Evolutionary conservation across 2,888 invertebrate species (phyloP), one percentile per base, ranked within the genome.

Genomic region (Philonicus albiceps): DNA sequence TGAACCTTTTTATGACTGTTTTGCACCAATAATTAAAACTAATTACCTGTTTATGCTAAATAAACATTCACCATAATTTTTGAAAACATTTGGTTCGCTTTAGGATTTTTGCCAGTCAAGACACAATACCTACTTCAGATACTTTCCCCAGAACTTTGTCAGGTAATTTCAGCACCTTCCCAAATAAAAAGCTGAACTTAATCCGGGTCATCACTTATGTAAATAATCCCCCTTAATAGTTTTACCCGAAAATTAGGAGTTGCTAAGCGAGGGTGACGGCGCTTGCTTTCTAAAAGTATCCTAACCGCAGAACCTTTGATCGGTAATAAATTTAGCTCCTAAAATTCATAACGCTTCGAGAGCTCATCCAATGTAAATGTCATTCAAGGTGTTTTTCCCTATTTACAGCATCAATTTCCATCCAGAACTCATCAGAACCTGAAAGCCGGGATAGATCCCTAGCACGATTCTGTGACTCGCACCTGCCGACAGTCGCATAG

Each of bases 391-490:
- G 49, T 30, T 49, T n/a, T 78, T 49, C 40, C 16, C 78, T 78
- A 43, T 78, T 78, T 78, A 78, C 30, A 49, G 78, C 78, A 78
- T 78, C 27, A 78, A 78, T 78, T 78, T 49, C 49, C 49, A 49
- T 49, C 49, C 16, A 49, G 78, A 40, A 76, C 27, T 8, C 64
- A 64, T 64, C 64, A 27, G 64, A 11, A 13, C 64, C 11, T 64
- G 64, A 2, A 64, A 13, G 19, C 8, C 27, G 27, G 27, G 22
- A 64, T 8, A 13, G 64, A 64, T 64, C 64, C 55, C 27, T 5
- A 13, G 1, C 8, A n/a, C n/a, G 7, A 5, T 5, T n/a, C 49
- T n/a, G 64, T 27, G 19, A 16, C 8, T 2, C 40, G 40, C 37
- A 40, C 22, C 40, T 37, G 37, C 76, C 8, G 40, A n/a, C 22